Conservation (phyloP, 2,113 vertebrate species). For the Engraulis encrasicolus region DNA sequence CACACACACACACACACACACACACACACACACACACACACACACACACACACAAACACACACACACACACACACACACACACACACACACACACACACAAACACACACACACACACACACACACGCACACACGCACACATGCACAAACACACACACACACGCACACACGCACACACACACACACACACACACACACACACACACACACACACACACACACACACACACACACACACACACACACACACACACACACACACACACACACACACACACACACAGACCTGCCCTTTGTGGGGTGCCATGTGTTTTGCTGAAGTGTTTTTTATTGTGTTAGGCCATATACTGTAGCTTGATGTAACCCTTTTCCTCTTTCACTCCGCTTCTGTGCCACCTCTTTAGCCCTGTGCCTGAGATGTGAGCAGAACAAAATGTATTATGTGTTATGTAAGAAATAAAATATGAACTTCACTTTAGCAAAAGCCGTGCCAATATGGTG, state of each 20-base stretch:
- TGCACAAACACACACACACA: too few relatives aligned
- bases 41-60: too few relatives aligned
- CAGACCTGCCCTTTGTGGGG: background rate
- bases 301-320: background rate
- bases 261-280: background rate
- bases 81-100: too few relatives aligned
- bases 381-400: background rate
- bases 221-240: background rate
- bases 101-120: too few relatives aligned
- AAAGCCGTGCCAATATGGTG: background rate
- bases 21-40: background rate
- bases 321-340: background rate
- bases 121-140: too few relatives aligned
- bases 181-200: background rate
- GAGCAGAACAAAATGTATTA: background rate
- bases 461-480: background rate
- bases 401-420: background rate
- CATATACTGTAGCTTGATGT: background rate
- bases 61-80: too few relatives aligned
- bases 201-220: background rate
- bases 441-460: background rate
- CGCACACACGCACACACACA: background rate
- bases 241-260: background rate
- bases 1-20: background rate
- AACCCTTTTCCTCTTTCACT: background rate